These are phyloP conservation scores for Mohoua ochrocephala DNA, from an alignment of 2,113 vertebrate genomes.

Conservation along the genomic window DNA sequence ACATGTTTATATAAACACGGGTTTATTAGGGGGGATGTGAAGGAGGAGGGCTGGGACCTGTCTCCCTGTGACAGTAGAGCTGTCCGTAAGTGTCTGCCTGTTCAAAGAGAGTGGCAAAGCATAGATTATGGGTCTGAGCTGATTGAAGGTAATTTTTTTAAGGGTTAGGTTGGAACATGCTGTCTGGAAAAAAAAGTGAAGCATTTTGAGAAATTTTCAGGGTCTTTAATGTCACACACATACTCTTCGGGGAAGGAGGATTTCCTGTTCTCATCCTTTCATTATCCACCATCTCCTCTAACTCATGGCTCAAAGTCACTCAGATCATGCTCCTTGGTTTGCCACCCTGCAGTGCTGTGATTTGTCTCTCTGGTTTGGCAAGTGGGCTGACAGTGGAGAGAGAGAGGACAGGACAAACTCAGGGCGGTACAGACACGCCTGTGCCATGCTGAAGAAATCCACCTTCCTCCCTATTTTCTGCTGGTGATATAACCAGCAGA, in stretches of 20 bases:
- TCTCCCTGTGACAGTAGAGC: not conserved
- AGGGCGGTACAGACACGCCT: fast-evolving
- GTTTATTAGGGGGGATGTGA: not conserved
- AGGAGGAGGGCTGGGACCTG: not conserved
- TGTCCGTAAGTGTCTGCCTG: not conserved
- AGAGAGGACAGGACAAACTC: not conserved
- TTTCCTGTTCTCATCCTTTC: not conserved
- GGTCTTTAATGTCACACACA: not conserved
- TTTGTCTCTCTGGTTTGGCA: not conserved
- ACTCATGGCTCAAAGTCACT: not conserved
- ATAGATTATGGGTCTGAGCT: not conserved
- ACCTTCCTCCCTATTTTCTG: not conserved
- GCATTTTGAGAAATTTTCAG: not conserved
- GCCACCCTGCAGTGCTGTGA: not conserved
- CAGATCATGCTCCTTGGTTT: not conserved
- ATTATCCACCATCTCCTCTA: not conserved
- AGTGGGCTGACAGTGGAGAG: not conserved
- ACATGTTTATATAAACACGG: too few relatives aligned
- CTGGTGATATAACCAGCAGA: not conserved
- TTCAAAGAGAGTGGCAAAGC: not conserved
- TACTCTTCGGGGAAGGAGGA: not conserved
- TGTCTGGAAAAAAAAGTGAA: not conserved
- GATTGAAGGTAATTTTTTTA: not conserved
- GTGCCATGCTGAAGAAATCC: not conserved
- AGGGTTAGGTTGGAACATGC: not conserved